Evolutionary conservation across 2,888 invertebrate genomes (phyloP).

Genomic region (Julus scanicus): DNA sequence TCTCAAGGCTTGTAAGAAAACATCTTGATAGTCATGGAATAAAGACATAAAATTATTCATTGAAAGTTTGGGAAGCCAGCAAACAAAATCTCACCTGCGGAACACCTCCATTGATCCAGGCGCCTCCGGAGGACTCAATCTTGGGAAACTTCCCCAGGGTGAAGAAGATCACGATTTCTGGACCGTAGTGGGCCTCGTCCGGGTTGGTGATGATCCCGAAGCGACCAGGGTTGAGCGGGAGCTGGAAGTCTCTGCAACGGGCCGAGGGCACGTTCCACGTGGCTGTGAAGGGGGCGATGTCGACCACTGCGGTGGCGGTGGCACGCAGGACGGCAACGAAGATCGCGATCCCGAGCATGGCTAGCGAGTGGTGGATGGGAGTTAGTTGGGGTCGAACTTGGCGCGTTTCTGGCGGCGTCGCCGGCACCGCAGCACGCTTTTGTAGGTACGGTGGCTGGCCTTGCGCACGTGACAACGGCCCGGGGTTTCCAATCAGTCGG

Average conservation of each 20-base stretch:
- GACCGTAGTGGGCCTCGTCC: conserved; percentile 75
- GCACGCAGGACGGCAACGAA: not conserved
- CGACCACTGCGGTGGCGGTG: not conserved
- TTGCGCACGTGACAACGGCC: not conserved
- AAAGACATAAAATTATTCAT: too few relatives aligned
- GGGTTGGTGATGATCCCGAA: conserved; percentile 77
- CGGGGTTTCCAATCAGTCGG: not conserved
- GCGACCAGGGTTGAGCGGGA: conserved; percentile 71
- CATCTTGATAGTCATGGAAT: too few relatives aligned
- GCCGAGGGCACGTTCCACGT: conserved; percentile 81
- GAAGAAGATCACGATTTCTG: conserved; percentile 76
- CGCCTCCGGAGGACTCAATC: conserved; percentile 54
- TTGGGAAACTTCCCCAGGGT: conserved; percentile 73
- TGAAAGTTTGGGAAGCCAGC: too few relatives aligned
- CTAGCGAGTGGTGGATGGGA: not conserved
- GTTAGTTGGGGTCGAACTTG: not conserved
- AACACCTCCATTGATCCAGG: conserved; percentile 75
- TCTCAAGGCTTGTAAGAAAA: too few relatives aligned
- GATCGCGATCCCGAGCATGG: not conserved
- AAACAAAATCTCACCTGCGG: conserved; percentile 71
- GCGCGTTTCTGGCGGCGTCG: not conserved
- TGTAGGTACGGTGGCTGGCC: conserved; percentile 1
- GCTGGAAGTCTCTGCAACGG: conserved; percentile 75
- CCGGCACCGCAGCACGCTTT: not conserved
- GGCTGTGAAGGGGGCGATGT: conserved; percentile 5